phyloP scores from a whole-genome alignment of 2,797 vertebrate species.

The Squalus acanthias region DNA sequence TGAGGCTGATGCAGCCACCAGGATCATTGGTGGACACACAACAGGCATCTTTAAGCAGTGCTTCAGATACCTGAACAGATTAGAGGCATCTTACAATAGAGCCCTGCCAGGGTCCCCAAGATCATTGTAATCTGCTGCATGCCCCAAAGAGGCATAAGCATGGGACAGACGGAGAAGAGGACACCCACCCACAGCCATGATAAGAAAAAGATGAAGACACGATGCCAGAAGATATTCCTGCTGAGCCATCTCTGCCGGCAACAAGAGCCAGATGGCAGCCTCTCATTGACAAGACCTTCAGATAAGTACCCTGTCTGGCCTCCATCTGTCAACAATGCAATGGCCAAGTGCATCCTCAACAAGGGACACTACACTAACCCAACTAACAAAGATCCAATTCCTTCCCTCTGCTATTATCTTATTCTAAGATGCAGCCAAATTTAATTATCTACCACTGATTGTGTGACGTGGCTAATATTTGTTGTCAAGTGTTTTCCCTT shows the following conservation, averaged over 20 bases:
- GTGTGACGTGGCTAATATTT: neutral
- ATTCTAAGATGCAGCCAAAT: neutral
- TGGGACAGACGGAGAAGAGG: neutral
- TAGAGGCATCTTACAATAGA: neutral
- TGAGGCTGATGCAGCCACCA: neutral
- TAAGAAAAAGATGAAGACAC: neutral
- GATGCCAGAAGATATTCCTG: neutral
- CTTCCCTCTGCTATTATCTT: neutral
- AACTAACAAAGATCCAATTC: neutral
- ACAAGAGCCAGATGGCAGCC: neutral
- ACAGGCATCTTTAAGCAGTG: neutral
- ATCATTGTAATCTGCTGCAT: neutral
- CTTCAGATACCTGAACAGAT: neutral
- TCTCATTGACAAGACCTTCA: neutral
- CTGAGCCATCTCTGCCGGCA: neutral
- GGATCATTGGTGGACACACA: neutral
- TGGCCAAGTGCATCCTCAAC: neutral
- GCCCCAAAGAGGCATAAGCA: neutral
- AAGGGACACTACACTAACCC: neutral
- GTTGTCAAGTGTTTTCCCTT: neutral
- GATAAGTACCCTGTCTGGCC: neutral
- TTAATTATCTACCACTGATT: neutral
- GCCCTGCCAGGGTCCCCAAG: neutral
- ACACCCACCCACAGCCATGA: neutral
- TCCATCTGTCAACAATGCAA: neutral